phyloP scores from a whole-genome alignment of 2,888 invertebrate genomes.

The Chymomyza fuscimana region DNA sequence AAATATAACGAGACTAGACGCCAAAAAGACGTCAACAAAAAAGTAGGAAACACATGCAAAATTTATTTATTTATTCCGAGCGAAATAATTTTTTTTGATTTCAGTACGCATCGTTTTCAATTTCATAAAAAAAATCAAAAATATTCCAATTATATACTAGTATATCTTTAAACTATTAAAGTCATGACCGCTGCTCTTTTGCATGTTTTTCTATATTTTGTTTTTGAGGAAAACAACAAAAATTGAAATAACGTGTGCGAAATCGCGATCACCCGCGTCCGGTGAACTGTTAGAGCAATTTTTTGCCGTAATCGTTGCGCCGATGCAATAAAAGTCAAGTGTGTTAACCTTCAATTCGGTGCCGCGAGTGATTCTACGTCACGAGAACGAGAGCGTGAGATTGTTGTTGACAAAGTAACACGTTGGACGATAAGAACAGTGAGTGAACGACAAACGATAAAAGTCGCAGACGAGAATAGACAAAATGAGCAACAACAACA shows the following conservation, averaged over 20 bases:
- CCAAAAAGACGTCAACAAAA: conserved; percentile 15
- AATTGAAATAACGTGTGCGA: not conserved
- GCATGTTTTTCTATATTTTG: conserved; percentile 4
- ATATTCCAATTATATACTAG: not conserved
- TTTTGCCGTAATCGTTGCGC: conserved; percentile 13
- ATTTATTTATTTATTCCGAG: not conserved
- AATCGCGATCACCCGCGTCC: too few species aligned
- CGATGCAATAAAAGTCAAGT: conserved; percentile 55
- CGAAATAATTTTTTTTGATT: not conserved
- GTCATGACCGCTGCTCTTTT: conserved; percentile 21
- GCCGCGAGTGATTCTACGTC: conserved; percentile 4
- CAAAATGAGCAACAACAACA: conserved; percentile 49
- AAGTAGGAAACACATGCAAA: not conserved
- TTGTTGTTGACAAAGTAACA: conserved; percentile 51
- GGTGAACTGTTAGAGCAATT: too few species aligned
- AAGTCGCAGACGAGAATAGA: conserved; percentile 17
- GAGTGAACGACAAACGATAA: conserved; percentile 36
- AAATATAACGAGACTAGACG: not conserved
- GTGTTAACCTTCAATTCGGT: conserved; percentile 45
- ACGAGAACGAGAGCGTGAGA: conserved; percentile 9
- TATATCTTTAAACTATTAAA: not conserved
- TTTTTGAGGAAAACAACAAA: not conserved
- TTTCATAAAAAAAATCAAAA: conserved; percentile 22
- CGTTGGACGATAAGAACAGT: conserved; percentile 43
- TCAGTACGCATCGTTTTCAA: not conserved